Percentiles rank a stretch among this genome's conserved stretches.
Evolutionary conservation across 2,113 vertebrate species (phyloP).

Genomic region (Rhinopomastus cyanomelas): DNA sequence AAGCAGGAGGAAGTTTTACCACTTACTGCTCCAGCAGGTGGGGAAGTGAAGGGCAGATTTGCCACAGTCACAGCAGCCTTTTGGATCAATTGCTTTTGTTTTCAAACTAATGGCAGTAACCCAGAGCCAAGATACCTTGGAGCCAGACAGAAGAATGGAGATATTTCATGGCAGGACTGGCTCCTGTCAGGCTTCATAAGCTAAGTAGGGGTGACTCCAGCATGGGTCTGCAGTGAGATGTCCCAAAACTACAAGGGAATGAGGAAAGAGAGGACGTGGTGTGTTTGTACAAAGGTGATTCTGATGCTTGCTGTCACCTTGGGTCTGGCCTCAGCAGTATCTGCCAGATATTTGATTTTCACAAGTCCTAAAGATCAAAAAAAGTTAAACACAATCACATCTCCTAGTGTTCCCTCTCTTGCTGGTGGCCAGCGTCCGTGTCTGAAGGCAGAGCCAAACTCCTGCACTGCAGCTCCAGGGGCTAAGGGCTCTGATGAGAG

Average conservation of each 20-base stretch:
- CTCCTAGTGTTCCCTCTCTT: background rate
- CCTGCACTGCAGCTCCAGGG: background rate
- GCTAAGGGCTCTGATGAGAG: background rate
- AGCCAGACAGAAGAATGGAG: slow-evolving; percentile 8
- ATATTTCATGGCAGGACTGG: background rate
- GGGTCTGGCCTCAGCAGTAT: background rate
- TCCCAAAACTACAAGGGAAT: background rate
- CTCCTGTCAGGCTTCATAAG: background rate
- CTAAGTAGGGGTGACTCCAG: background rate
- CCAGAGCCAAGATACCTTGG: background rate
- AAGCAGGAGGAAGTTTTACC: slow-evolving; percentile 16
- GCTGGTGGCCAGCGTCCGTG: background rate
- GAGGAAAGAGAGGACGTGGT: background rate
- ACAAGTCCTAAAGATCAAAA: background rate
- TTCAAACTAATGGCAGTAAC: background rate
- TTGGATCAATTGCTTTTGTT: slow-evolving; percentile 26
- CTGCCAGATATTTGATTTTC: background rate
- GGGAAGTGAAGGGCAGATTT: background rate
- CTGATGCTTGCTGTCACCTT: background rate
- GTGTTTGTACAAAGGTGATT: background rate
- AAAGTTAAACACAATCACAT: background rate
- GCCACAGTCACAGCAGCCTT: background rate
- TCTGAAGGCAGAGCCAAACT: background rate
- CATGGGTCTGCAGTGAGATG: background rate
- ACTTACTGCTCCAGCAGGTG: background rate